phyloP scores from a whole-genome alignment of 2,888 invertebrate species.

The Andrena camellia region DNA sequence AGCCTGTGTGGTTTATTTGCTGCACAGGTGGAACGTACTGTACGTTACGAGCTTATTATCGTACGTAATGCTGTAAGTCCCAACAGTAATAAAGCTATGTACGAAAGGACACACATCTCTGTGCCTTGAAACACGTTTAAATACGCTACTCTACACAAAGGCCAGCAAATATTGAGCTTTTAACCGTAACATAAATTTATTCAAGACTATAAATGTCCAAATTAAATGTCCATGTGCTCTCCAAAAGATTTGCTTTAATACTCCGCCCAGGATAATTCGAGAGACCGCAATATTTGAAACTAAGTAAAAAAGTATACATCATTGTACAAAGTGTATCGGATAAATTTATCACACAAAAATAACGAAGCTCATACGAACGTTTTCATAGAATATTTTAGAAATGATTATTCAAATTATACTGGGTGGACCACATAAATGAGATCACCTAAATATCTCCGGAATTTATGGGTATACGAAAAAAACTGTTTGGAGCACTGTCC shows the following conservation, averaged over 20 bases:
- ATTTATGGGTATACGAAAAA: too few relatives aligned
- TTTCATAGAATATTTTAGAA: too few relatives aligned
- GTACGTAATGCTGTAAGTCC: constrained; percentile 37
- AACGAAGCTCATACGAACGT: too few relatives aligned
- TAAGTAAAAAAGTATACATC: background rate
- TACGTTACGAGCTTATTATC: constrained; percentile 31
- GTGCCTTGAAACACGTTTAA: background rate
- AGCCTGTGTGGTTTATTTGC: constrained; percentile 29
- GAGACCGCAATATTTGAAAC: background rate
- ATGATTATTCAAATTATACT: too few relatives aligned
- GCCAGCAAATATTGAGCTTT: constrained; percentile 2
- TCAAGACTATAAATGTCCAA: background rate
- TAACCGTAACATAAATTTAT: background rate
- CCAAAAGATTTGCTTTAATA: constrained; percentile 9
- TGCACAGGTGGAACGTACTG: constrained; percentile 30
- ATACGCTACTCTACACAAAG: background rate
- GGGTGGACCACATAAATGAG: too few relatives aligned
- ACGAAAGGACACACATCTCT: background rate
- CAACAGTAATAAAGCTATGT: constrained; percentile 38
- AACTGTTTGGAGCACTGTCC: too few relatives aligned
- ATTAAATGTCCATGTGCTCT: constrained; percentile 1
- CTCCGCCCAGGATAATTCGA: background rate
- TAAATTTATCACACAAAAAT: too few relatives aligned
- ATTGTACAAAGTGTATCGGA: background rate
- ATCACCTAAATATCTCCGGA: too few relatives aligned